These are phyloP conservation scores for Loripinus fragilis DNA, from an alignment of 2,888 invertebrate species.

Conservation along the genomic window DNA sequence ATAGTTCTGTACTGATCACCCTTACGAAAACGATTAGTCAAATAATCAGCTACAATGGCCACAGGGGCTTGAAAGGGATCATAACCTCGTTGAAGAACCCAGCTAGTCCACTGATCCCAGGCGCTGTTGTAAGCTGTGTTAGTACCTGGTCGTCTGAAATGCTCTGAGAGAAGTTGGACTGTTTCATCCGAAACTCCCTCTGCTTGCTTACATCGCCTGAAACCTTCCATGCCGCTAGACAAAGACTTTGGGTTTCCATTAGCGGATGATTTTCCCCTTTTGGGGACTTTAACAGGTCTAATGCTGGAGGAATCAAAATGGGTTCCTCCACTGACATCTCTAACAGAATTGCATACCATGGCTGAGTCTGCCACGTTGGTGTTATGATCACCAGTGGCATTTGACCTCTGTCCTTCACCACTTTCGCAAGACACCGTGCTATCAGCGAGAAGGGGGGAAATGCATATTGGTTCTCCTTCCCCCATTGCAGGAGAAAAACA, in stretches of 20 bases:
- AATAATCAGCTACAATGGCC: neutral
- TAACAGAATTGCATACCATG: neutral
- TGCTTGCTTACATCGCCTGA: neutral
- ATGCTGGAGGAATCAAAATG: neutral
- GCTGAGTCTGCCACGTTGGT: neutral
- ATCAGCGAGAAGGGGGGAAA: too few relatives aligned
- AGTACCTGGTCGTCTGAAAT: neutral
- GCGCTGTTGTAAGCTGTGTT: neutral
- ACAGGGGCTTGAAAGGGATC: neutral
- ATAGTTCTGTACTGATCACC: neutral
- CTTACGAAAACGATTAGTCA: neutral
- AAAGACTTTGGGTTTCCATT: neutral
- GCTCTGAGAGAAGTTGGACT: neutral
- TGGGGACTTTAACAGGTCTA: neutral
- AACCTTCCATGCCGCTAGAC: neutral
- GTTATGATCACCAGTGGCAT: neutral
- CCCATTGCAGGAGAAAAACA: too few relatives aligned
- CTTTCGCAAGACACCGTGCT: too few relatives aligned
- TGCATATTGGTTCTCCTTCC: too few relatives aligned
- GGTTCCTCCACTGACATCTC: neutral
- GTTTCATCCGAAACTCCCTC: neutral
- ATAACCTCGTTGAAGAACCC: neutral
- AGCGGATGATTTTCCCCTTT: too few relatives aligned
- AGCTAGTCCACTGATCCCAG: neutral
- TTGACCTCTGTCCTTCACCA: too few relatives aligned